Percentiles rank a stretch among this genome's conserved stretches.
phyloP scores from a whole-genome alignment of 2,888 invertebrate genomes.

The Ochlodes sylvanus region DNA sequence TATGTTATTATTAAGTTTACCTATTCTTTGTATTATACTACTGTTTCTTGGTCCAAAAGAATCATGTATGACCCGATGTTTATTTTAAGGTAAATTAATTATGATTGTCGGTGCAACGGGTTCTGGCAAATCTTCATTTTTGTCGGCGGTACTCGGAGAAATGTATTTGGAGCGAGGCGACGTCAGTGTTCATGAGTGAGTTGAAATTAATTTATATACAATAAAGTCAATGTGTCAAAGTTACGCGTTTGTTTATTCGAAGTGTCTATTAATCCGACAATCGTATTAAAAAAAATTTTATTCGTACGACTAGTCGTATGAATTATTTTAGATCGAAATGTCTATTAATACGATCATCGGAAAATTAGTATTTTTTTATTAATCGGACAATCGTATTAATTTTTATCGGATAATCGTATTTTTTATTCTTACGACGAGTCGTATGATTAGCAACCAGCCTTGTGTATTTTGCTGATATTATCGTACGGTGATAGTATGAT shows the following conservation, averaged over 20 bases:
- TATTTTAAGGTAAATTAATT: conserved; percentile 85
- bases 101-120: conserved; percentile 92
- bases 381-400: too few relatives aligned
- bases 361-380: too few relatives aligned
- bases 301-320: too few relatives aligned
- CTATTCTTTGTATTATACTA: background rate
- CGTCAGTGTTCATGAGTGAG: conserved; percentile 87
- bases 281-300: too few relatives aligned
- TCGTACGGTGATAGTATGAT: background rate
- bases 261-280: too few relatives aligned
- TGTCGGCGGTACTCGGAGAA: conserved; percentile 92
- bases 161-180: conserved; percentile 86
- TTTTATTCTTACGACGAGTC: too few relatives aligned
- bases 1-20: background rate
- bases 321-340: too few relatives aligned
- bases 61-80: background rate
- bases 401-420: too few relatives aligned
- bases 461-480: too few relatives aligned
- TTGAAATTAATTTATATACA: conserved; percentile 65
- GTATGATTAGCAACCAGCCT: too few relatives aligned
- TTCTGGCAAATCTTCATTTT: conserved; percentile 91
- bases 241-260: too few relatives aligned
- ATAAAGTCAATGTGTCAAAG: background rate
- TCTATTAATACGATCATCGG: too few relatives aligned
- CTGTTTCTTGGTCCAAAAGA: background rate